phyloP scores from a whole-genome alignment of 2,113 vertebrate species.

The Myotis brandtii region DNA sequence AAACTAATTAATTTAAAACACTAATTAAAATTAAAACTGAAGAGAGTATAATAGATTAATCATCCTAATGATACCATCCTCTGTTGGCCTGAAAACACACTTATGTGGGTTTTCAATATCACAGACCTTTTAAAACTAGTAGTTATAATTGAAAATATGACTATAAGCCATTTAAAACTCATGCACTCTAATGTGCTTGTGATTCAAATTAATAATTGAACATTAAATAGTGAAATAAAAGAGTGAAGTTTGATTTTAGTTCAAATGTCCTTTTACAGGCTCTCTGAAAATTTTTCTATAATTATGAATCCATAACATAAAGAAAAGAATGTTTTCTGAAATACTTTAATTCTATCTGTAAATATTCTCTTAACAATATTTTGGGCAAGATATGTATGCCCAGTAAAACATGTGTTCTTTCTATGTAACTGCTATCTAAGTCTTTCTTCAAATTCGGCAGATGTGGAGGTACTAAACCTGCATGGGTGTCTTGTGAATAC shows the following conservation, averaged over 20 bases:
- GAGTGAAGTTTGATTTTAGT: not conserved
- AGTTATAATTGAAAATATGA: constrained; percentile 18
- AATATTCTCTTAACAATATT: not conserved
- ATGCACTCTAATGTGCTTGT: not conserved
- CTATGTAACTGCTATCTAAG: not conserved
- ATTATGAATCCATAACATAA: not conserved
- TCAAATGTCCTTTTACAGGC: not conserved
- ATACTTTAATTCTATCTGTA: not conserved
- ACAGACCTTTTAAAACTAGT: not conserved
- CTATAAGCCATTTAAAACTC: not conserved
- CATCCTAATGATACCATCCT: not conserved
- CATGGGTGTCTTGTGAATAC: not conserved
- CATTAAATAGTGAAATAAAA: not conserved
- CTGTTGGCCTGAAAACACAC: constrained; percentile 19
- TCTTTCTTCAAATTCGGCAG: not conserved
- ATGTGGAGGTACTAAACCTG: not conserved
- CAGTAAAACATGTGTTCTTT: not conserved
- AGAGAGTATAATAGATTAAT: not conserved
- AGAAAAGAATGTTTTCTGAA: not conserved
- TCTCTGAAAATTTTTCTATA: not conserved
- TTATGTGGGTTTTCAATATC: not conserved
- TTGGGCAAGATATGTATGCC: not conserved
- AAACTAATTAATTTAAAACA: not conserved
- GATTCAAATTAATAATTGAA: constrained; percentile 17
- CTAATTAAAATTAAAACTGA: not conserved